Conservation (phyloP, 64 coral and sea anemone species). For the Acropora yongei region DNA sequence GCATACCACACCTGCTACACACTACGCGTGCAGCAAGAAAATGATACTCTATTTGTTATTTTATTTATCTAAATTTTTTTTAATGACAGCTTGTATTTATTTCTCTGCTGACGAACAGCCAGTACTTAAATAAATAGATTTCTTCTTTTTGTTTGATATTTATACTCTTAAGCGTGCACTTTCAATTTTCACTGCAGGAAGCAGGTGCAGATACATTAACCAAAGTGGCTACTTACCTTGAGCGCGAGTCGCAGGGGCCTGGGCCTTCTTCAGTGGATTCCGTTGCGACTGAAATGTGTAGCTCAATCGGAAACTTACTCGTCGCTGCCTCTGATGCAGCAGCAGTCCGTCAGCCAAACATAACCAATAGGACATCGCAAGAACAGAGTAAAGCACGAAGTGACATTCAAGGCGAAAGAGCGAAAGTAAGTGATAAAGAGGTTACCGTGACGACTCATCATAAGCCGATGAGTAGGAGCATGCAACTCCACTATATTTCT, state of each 20-base stretch:
- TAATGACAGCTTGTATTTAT: no score
- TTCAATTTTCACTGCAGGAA: slow-evolving; percentile 1
- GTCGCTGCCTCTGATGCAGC: slow-evolving; percentile 27
- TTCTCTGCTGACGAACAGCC: no score
- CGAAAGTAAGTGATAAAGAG: neutral
- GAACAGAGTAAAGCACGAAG: neutral
- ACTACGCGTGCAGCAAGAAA: no score
- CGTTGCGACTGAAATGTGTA: slow-evolving; percentile 20
- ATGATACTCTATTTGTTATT: no score
- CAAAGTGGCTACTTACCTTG: slow-evolving; percentile 26
- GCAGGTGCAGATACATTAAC: slow-evolving; percentile 6
- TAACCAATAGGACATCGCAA: slow-evolving; percentile 5
- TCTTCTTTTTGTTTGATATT: neutral
- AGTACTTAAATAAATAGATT: no score
- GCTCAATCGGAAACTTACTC: slow-evolving; percentile 58
- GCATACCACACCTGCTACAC: no score
- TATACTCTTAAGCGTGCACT: neutral
- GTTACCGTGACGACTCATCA: no score
- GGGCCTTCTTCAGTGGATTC: slow-evolving; percentile 40
- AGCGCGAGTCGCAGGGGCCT: slow-evolving; percentile 21
- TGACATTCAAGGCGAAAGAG: neutral
- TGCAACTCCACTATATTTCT: no score
- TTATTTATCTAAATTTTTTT: no score
- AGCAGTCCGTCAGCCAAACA: slow-evolving; percentile 27
- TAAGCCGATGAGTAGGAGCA: no score